These are phyloP conservation scores for Xiphorhynchus erythropygius DNA, from an alignment of 2,797 vertebrate species.

Conservation along the genomic window DNA sequence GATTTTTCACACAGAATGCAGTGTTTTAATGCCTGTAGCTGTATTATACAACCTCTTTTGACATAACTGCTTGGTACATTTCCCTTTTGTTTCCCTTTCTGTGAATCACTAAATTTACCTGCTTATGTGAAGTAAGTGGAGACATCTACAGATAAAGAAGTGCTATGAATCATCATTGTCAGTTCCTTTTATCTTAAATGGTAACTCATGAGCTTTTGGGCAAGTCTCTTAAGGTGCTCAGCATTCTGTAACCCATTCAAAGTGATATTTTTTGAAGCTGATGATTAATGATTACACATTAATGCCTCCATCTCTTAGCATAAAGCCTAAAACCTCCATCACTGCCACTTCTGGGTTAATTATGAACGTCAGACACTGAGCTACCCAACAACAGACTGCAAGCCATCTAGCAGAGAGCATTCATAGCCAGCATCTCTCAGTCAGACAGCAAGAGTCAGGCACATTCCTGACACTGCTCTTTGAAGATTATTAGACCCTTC, in stretches of 20 bases:
- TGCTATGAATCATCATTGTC: background rate
- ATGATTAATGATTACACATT: background rate
- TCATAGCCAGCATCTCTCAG: background rate
- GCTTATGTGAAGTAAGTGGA: background rate
- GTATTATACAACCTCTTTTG: background rate
- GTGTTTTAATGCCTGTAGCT: background rate
- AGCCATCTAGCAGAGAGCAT: background rate
- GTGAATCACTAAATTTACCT: slow-evolving; percentile 16
- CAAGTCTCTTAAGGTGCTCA: background rate
- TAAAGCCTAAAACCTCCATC: background rate
- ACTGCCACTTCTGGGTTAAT: background rate
- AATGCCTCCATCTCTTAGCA: background rate
- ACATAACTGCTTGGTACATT: background rate
- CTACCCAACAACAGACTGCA: background rate
- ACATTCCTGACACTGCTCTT: background rate
- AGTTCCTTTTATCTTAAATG: background rate
- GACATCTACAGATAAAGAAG: background rate
- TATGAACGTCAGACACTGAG: background rate
- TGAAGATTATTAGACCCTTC: slow-evolving; percentile 11
- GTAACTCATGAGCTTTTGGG: background rate
- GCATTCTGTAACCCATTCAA: background rate
- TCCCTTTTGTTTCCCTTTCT: background rate
- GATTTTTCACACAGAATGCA: background rate
- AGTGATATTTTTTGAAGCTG: background rate
- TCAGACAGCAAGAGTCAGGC: background rate